These are phyloP conservation scores for Parnassius glacialis DNA, from an alignment of 2,888 invertebrate species.

Conservation along the genomic window DNA sequence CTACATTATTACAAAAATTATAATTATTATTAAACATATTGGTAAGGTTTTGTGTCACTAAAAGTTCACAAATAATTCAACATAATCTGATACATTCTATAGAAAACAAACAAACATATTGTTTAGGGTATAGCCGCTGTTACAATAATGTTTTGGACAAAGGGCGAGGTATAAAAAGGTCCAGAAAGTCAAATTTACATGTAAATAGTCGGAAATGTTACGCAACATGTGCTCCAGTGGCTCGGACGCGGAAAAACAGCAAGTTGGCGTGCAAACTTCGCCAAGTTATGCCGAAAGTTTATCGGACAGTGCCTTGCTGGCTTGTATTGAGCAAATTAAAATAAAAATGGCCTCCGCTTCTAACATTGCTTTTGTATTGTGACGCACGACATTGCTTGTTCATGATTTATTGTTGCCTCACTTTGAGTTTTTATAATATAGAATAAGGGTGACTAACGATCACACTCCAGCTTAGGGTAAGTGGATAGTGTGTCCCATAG, in stretches of 20 bases:
- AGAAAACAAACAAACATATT: too few relatives aligned
- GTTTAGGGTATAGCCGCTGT: too few relatives aligned
- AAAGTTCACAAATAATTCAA: too few relatives aligned
- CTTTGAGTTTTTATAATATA: too few relatives aligned
- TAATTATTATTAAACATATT: too few relatives aligned
- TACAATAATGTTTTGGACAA: not conserved
- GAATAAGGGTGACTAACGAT: too few relatives aligned
- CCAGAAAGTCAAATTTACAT: constrained; percentile 3
- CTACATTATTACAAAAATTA: too few relatives aligned
- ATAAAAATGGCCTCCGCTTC: not conserved
- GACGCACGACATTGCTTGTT: not conserved
- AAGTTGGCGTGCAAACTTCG: constrained; percentile 4
- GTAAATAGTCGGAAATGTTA: constrained; percentile 6
- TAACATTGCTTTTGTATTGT: not conserved
- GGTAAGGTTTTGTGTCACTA: too few relatives aligned
- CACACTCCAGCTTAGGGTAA: too few relatives aligned
- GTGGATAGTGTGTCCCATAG: too few relatives aligned
- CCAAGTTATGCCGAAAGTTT: constrained; percentile 20
- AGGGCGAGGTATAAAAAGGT: not conserved
- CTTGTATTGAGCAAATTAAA: not conserved
- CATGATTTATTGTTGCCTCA: not conserved
- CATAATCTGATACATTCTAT: too few relatives aligned
- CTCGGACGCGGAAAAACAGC: constrained; percentile 4
- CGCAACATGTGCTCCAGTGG: constrained; percentile 11
- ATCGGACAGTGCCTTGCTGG: not conserved